phyloP scores from a whole-genome alignment of 2,888 invertebrate genomes.

The Hirtodrosophila cameraria region DNA sequence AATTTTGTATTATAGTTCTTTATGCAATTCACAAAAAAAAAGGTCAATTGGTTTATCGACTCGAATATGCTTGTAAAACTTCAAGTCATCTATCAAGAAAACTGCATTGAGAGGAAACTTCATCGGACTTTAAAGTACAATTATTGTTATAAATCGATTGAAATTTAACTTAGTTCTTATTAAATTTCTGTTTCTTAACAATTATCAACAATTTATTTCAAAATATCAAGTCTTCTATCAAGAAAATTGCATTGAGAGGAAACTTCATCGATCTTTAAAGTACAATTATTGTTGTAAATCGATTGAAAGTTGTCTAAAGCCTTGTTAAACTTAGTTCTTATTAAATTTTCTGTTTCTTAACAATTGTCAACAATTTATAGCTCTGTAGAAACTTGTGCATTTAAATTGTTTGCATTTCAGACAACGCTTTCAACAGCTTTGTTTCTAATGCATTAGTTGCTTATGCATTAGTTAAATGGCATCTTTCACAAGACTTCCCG shows the following conservation, averaged over 20 bases:
- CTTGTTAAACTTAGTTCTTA: not conserved
- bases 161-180: no score
- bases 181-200: no score
- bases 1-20: slow-evolving; percentile 6
- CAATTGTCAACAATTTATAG: not conserved
- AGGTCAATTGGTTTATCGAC: slow-evolving; percentile 17
- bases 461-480: slow-evolving; percentile 29
- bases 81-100: no score
- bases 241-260: no score
- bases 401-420: slow-evolving; percentile 23
- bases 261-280: no score
- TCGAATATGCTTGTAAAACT: slow-evolving; percentile 7
- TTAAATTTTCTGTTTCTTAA: not conserved
- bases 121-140: no score
- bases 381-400: slow-evolving; percentile 20
- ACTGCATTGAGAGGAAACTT: no score
- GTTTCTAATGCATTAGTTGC: no score
- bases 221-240: no score
- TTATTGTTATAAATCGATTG: no score
- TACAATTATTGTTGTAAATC: no score
- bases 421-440: slow-evolving; percentile 37
- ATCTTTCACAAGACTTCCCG: slow-evolving; percentile 58
- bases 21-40: slow-evolving; percentile 1
- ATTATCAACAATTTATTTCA: no score
- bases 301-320: slow-evolving; percentile 22